A percentile compares a stretch with the other conserved stretches of the same genome.
Conservation (phyloP, 1,140 invertebrate genomes). For the Drosophila sulfurigaster region DNA sequence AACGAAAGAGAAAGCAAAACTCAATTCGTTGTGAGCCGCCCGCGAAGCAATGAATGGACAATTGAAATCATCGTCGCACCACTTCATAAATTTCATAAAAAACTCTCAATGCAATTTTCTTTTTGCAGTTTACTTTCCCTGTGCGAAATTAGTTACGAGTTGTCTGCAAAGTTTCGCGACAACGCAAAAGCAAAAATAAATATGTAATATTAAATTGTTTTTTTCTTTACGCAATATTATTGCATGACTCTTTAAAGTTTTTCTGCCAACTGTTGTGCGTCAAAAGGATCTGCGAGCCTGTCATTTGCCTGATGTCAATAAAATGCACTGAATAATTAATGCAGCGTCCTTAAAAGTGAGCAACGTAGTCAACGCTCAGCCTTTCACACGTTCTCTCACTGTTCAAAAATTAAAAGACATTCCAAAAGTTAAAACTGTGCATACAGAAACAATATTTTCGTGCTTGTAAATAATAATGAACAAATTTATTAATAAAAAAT, state of each 20-base stretch:
- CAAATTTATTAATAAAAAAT: no score
- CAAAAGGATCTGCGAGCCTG: conserved; percentile 23
- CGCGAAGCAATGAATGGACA: conserved; percentile 31
- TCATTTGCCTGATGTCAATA: conserved; percentile 51
- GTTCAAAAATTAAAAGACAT: neutral
- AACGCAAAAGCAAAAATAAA: conserved; percentile 14
- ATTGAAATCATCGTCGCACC: conserved; percentile 62
- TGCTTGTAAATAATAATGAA: no score
- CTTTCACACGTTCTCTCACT: conserved; percentile 18
- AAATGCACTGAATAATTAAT: conserved; percentile 55
- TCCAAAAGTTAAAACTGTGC: no score
- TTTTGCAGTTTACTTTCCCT: conserved; percentile 46
- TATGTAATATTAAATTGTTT: conserved; percentile 26
- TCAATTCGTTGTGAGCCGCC: conserved; percentile 10
- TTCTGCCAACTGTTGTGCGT: neutral
- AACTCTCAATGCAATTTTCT: conserved; percentile 45
- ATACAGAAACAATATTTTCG: no score
- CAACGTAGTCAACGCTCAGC: conserved; percentile 28
- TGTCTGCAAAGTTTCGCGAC: conserved; percentile 67
- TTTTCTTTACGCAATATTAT: neutral
- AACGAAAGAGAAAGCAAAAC: conserved; percentile 14
- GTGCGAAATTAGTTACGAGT: conserved; percentile 60
- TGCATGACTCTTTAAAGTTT: conserved; percentile 29
- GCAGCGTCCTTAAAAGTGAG: conserved; percentile 35
- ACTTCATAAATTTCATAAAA: conserved; percentile 56